These are phyloP conservation scores for Himalopsyche kuldschensis DNA, from an alignment of 2,888 invertebrate species.

Conservation along the genomic window DNA sequence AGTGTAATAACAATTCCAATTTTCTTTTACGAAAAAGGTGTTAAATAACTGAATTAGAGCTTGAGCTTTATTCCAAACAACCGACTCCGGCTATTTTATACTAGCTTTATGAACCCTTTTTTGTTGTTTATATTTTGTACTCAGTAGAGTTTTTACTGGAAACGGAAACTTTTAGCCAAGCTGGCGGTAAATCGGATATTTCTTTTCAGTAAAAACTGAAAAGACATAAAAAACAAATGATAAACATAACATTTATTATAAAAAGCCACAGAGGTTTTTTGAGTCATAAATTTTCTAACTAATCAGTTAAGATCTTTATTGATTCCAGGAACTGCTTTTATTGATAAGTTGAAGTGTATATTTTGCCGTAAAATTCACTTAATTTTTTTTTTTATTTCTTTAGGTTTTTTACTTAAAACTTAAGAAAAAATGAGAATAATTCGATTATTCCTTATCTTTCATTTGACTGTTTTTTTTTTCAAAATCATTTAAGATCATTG, in stretches of 20 bases:
- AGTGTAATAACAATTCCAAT: no score
- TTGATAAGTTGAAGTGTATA: no score
- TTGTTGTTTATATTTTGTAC: slow-evolving; percentile 6
- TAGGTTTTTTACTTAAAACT: no score
- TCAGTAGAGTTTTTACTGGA: slow-evolving; percentile 8
- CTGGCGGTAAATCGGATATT: slow-evolving; percentile 5
- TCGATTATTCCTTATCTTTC: no score
- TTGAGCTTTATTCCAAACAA: not conserved
- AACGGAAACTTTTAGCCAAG: slow-evolving; percentile 15
- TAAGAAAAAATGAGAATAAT: no score
- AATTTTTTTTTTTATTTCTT: no score
- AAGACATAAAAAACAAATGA: not conserved
- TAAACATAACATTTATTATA: not conserved
- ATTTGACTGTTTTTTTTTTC: no score
- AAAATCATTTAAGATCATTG: no score
- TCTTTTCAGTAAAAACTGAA: not conserved
- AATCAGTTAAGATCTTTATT: no score
- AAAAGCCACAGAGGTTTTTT: not conserved
- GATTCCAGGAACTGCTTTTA: no score
- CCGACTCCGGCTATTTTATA: not conserved
- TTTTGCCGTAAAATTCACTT: no score
- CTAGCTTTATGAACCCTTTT: not conserved
- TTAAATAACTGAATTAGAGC: not conserved
- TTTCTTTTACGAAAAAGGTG: not conserved
- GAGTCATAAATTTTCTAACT: no score